Base-by-base conservation (phyloP, 2,113 vertebrate genomes). In the Saguinus midas region DNA sequence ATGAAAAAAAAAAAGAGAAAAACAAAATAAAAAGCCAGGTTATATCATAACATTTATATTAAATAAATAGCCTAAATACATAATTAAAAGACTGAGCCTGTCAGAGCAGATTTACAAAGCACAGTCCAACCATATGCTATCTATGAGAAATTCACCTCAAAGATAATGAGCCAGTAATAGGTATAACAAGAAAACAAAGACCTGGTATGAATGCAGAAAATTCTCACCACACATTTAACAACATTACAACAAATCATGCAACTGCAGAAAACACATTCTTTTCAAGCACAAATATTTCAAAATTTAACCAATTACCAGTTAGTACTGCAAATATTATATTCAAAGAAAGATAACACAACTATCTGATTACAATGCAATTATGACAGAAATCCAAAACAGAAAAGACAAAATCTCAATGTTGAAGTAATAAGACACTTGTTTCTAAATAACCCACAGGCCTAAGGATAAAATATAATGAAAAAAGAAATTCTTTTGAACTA, bases 401-500 rank as follows among this genome's bases (percentile, higher is more conserved):
- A 86, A 48, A 6, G 66, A 50, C 35, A 87, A 86, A 92, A 94
- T 64, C 35, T 21, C 82, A 29, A 87, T 43, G 13, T 90, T 75
- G 20, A 87, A 86, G 45, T 45, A 73, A 64, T 86, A 91, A 90
- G 3, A 81, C 64, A 8, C 81, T n/a, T n/a, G n/a, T n/a, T n/a
- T n/a, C n/a, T n/a, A n/a, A n/a, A n/a, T 83, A 94, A 73, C 6
- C 73, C 21, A 91, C 8, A 70, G 12, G 5, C 17, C 45, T 86
- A 94, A 83, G 43, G 83, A 70, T 55, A 78, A 93, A 48, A 50
- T 80, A 48, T 70, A 91, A 84, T 45, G 3, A 95, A 93, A 93
- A 94, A 14, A 73, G 21, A 76, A 89, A 95, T 45, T 89, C 85
- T 93, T 95, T 87, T 80, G 23, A 80, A 82, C 35, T 84, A 96